A percentile compares a stretch with the other conserved stretches of the same genome.
phyloP scores from a whole-genome alignment of 2,888 invertebrate species.

The Muscina levida region DNA sequence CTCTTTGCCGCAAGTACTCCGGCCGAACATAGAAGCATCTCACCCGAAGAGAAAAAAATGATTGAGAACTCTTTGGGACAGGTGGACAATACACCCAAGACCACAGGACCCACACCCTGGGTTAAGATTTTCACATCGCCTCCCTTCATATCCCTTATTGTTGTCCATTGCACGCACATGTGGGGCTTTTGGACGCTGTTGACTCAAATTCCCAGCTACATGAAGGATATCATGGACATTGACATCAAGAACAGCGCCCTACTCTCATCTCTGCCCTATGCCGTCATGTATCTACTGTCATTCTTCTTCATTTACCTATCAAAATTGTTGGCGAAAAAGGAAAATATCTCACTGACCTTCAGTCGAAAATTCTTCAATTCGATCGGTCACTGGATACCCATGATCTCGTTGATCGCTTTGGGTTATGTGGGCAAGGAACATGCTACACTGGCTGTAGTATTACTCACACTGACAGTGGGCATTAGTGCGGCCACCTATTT shows the following conservation, averaged over 20 bases:
- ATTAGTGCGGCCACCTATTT: constrained; percentile 88
- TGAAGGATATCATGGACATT: constrained; percentile 86
- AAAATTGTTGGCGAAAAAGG: constrained; percentile 80
- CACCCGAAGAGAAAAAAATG: constrained; percentile 84
- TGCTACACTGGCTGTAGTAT: constrained; percentile 81
- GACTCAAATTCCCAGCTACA: constrained; percentile 90
- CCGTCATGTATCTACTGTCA: constrained; percentile 86
- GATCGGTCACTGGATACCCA: constrained; percentile 86
- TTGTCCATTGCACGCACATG: constrained; percentile 87
- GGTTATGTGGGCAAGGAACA: constrained; percentile 80
- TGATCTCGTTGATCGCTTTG: constrained; percentile 84
- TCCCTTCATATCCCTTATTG: constrained; percentile 88
- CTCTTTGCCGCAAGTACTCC: constrained; percentile 85
- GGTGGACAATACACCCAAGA: constrained; percentile 71
- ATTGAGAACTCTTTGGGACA: constrained; percentile 84
- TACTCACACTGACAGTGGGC: constrained; percentile 87
- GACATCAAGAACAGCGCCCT: constrained; percentile 87
- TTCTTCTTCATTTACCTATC: constrained; percentile 86
- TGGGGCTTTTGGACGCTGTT: constrained; percentile 92
- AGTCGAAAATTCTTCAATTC: constrained; percentile 82
- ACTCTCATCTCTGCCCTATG: constrained; percentile 86
- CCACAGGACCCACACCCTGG: constrained; percentile 85
- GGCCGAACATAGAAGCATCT: constrained; percentile 83
- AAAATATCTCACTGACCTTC: constrained; percentile 75
- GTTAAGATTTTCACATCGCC: constrained; percentile 85